A percentile compares a stretch with the other conserved stretches of the same genome.
Conservation (phyloP, 1,140 invertebrate species). For the Meteorus sp. region DNA sequence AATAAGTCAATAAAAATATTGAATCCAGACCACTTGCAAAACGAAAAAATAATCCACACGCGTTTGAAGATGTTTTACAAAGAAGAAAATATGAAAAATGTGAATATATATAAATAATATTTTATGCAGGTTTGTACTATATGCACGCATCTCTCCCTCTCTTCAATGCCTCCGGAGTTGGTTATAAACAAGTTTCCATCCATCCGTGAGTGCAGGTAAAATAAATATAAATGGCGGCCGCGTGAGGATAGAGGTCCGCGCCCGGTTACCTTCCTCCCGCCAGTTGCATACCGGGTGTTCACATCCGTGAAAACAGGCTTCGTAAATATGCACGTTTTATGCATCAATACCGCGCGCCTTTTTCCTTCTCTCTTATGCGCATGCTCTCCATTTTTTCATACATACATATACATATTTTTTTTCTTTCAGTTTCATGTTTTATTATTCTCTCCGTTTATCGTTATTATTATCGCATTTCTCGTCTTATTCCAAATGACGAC, state of each 20-base stretch:
- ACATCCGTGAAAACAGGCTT: slow-evolving; percentile 57
- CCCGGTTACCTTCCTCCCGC: slow-evolving; percentile 39
- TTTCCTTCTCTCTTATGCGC: not conserved
- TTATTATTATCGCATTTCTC: no score
- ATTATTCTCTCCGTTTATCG: no score
- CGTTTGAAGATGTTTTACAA: no score
- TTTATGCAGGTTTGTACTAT: not conserved
- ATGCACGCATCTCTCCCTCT: slow-evolving; percentile 21
- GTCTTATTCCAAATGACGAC: no score
- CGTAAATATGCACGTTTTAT: slow-evolving; percentile 56
- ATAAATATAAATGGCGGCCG: slow-evolving; percentile 52
- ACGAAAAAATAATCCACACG: no score
- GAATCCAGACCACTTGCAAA: no score
- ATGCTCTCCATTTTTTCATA: not conserved
- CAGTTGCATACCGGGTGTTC: slow-evolving; percentile 53
- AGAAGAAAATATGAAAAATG: not conserved
- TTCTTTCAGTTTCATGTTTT: no score
- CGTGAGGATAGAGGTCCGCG: slow-evolving; percentile 34
- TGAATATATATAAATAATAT: no score
- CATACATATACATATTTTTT: no score
- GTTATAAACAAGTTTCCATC: slow-evolving; percentile 51
- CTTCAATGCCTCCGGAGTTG: no score
- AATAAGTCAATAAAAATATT: no score
- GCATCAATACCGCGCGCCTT: slow-evolving; percentile 38
- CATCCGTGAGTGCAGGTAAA: slow-evolving; percentile 45